phyloP scores from a whole-genome alignment of 2,888 invertebrate genomes.

The Habroteleia sp. region DNA sequence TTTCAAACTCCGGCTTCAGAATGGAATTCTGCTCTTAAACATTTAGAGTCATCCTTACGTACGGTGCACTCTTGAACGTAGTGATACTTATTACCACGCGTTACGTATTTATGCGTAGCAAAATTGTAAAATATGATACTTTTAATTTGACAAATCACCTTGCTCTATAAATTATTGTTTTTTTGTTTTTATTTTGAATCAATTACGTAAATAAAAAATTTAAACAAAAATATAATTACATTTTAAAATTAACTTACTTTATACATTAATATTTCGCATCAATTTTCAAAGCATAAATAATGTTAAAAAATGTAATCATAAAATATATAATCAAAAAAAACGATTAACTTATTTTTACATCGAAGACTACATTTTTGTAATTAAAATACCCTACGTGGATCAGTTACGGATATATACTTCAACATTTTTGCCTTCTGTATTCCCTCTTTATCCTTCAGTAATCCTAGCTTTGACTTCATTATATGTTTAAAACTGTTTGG shows the following conservation, averaged over 20 bases:
- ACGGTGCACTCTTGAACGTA: conserved; percentile 19
- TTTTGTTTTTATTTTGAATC: no score
- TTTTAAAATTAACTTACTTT: no score
- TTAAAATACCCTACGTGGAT: not conserved
- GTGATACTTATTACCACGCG: conserved; percentile 29
- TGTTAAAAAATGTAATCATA: no score
- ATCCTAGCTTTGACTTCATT: conserved; percentile 13
- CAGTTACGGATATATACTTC: not conserved
- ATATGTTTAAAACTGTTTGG: not conserved
- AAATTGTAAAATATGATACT: conserved; percentile 19
- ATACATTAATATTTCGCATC: no score
- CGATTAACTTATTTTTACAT: no score
- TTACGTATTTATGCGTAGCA: conserved; percentile 29
- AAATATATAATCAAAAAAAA: no score
- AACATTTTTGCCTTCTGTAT: conserved; percentile 1
- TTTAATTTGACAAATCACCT: conserved; percentile 13
- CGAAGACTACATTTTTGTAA: no score
- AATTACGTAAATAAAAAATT: no score
- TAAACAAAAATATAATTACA: no score
- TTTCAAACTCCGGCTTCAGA: conserved; percentile 38
- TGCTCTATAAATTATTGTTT: no score
- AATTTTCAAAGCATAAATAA: no score
- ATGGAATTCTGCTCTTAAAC: conserved; percentile 38
- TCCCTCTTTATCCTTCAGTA: conserved; percentile 2
- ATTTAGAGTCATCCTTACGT: conserved; percentile 37